Conservation (phyloP, 2,888 invertebrate species). For the Ecliptopera silaceata region DNA sequence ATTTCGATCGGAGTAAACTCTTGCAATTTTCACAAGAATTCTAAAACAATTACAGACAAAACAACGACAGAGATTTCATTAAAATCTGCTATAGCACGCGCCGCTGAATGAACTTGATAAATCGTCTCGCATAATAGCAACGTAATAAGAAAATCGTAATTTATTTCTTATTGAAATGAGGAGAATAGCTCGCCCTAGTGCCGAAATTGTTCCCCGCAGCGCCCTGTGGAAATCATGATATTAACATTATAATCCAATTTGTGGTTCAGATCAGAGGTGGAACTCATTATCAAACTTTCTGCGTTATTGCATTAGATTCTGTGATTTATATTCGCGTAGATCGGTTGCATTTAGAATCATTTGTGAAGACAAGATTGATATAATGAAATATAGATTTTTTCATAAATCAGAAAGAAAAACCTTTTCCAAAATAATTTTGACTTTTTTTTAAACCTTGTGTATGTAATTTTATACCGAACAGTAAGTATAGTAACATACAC, state of each 20-base stretch:
- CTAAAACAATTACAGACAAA: constrained; percentile 38
- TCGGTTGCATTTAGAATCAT: too few relatives aligned
- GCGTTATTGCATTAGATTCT: constrained; percentile 68
- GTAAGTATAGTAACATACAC: too few relatives aligned
- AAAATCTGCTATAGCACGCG: constrained; percentile 64
- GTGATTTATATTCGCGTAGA: not conserved
- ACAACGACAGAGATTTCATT: constrained; percentile 57
- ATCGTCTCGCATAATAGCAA: constrained; percentile 76
- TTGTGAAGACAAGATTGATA: too few relatives aligned
- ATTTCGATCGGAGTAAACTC: too few relatives aligned
- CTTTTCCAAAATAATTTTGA: too few relatives aligned
- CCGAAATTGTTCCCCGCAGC: constrained; percentile 68
- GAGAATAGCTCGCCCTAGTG: constrained; percentile 71
- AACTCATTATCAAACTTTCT: constrained; percentile 76
- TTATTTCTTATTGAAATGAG: constrained; percentile 82
- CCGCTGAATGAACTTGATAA: constrained; percentile 73
- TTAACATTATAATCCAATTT: constrained; percentile 82
- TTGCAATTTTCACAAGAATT: not conserved
- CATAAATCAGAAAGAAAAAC: not conserved
- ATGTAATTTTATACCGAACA: too few relatives aligned
- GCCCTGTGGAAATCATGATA: constrained; percentile 67
- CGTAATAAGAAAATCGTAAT: constrained; percentile 82
- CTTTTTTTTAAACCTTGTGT: too few relatives aligned
- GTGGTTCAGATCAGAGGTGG: constrained; percentile 65
- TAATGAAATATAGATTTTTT: too few relatives aligned